Evolutionary conservation across 2,888 invertebrate genomes (phyloP).

Genomic region (Caenorhabditis macrosperma): DNA sequence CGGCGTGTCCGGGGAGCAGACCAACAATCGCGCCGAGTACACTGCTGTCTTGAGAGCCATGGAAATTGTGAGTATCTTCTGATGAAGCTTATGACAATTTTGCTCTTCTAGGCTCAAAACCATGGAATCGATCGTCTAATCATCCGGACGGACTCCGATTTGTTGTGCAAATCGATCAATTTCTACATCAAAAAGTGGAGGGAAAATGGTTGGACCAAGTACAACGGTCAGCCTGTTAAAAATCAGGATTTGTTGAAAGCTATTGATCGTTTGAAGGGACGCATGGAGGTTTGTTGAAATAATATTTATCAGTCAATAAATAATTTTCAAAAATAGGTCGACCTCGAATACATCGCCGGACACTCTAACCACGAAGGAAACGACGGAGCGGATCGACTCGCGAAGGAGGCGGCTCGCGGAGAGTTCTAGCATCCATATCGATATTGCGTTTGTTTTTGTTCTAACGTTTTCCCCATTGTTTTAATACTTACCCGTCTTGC

Average conservation of each 20-base stretch:
- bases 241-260: slow-evolving; percentile 90
- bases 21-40: neutral
- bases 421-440: too few relatives aligned
- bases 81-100: too few relatives aligned
- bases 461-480: too few relatives aligned
- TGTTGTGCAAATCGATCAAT: slow-evolving; percentile 88
- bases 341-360: slow-evolving; percentile 90
- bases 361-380: slow-evolving; percentile 90
- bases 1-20: too few relatives aligned
- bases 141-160: slow-evolving; percentile 92
- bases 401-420: slow-evolving; percentile 87
- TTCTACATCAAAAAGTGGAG: slow-evolving; percentile 84
- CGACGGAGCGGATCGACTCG: slow-evolving; percentile 91
- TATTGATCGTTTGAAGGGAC: slow-evolving; percentile 84
- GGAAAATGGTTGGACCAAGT: slow-evolving; percentile 88
- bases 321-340: slow-evolving; percentile 82
- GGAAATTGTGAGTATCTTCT: neutral
- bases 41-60: neutral
- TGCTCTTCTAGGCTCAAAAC: neutral
- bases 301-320: neutral
- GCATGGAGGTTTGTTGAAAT: slow-evolving; percentile 16
- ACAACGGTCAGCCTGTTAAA: slow-evolving; percentile 87
- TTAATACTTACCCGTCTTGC: too few relatives aligned
- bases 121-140: neutral
- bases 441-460: too few relatives aligned